Base-by-base conservation (phyloP, 2,113 vertebrate genomes). In the Pachypanchax playfairii region DNA sequence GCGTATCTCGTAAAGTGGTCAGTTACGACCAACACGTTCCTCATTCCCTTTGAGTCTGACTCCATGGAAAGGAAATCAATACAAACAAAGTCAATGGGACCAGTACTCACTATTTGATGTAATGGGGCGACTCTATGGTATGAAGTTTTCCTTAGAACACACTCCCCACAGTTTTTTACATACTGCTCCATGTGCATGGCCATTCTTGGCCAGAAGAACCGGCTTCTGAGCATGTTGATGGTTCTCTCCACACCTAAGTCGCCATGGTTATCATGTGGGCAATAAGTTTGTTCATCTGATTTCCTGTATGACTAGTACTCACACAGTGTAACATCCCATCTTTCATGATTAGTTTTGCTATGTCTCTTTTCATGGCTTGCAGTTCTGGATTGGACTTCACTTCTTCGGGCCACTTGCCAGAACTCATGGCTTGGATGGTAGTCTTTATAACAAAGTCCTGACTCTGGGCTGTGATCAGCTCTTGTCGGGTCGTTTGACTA, bases 211-310 rank as follows among this genome's bases (percentile, higher is more conserved):
- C 36, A 47, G 28, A 46, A 47, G 20, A 59, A 59, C 2, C 28
- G 33, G 10, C 8, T 1, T 12, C 56, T 46, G 8, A 59, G 42
- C 14, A 47, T 18, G 6, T 59, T 46, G 33, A 6, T 21, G 0
- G 25, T 43, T 7, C 20, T 42, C 1, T 68, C 54, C 6, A 11
- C 53, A 7, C 53, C 53, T 18, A 56, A 14, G n/a, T 68, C 54
- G 1, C 65, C 65, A 5, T 26, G n/a, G 10, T 68, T 44, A 68
- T 68, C 36, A 28, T 56, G 25, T 2, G 7, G 24, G 10, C 5
- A 26, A n/a, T 12, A 9, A 39, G 35, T 12, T 18, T 13, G 13
- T 55, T 11, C 2, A 10, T 26, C n/a, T 41, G 8, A 2, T 28
- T 1, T 13, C 24, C 17, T 13, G 22, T 38, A 8, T n/a, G 24